Base-by-base conservation (phyloP, 2,888 invertebrate species). In the Masnerella sp. region DNA sequence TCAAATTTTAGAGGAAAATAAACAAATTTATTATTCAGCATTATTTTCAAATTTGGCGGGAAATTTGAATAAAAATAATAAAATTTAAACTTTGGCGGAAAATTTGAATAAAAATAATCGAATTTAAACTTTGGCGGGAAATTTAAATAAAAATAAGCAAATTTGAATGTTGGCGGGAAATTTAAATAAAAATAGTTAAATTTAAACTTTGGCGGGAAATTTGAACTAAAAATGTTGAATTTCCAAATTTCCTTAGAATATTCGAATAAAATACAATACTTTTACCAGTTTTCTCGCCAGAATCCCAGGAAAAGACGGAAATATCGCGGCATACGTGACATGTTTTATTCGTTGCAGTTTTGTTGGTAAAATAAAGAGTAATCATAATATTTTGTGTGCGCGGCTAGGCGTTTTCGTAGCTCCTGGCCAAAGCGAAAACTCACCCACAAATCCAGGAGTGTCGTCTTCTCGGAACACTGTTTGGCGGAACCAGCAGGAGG, bases 381-480 rank as follows among this genome's bases (percentile, higher is more conserved):
- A n/a, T n/a, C n/a, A n/a, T n/a, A n/a, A n/a, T n/a, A n/a, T n/a
- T n/a, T n/a, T n/a, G n/a, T n/a, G n/a, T n/a, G n/a, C n/a, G n/a
- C n/a, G n/a, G n/a, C n/a, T n/a, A n/a, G n/a, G 34, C 12, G 11
- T 34, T 34, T 12, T 11, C n/a, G n/a, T n/a, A n/a, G n/a, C n/a
- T 9, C 11, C n/a, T 2, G 12, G 12, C 34, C n/a, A 34, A 7
- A 34, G 11, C 1, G 42, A 17, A 49, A 56, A 70, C 70, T 71
- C 70, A 71, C 70, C 70, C 36, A 64, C 70, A 71, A 51, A 71
- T 71, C 70, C 64, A 71, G 38, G 93, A 93, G 86, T 93, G 93
- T 77, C 93, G 88, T 54, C 93, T 89, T 62, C 92, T 88, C 15
- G 92, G 91, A 82, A 90, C 89, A 36, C 88, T 88, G 28, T 89